Conservation (phyloP, 2,888 invertebrate species). For the Ornithoptera alexandrae region DNA sequence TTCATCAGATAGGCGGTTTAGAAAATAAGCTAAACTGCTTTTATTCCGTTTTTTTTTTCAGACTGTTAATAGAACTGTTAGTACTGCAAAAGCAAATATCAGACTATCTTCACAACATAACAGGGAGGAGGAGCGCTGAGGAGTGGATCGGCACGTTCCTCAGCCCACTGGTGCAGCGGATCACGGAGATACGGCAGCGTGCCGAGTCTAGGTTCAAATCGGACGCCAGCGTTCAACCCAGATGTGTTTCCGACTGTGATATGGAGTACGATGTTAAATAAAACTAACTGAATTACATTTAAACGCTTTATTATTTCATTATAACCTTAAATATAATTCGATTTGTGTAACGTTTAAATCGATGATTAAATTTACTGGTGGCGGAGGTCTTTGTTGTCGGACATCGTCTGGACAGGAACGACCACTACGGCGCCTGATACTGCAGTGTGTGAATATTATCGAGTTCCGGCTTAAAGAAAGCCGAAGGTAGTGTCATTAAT, state of each 20-base stretch:
- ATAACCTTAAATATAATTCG: too few species aligned
- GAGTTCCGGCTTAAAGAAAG: too few species aligned
- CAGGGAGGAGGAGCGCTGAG: constrained; percentile 79
- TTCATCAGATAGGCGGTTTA: too few species aligned
- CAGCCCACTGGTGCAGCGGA: constrained; percentile 70
- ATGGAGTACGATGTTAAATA: constrained; percentile 12
- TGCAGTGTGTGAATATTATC: too few species aligned
- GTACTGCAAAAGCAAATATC: constrained; percentile 75
- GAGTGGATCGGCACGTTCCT: constrained; percentile 82
- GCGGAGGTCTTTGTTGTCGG: too few species aligned
- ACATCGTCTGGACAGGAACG: too few species aligned
- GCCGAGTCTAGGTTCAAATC: constrained; percentile 35
- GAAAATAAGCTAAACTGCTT: too few species aligned
- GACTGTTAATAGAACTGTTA: constrained; percentile 74
- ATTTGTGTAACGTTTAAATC: too few species aligned
- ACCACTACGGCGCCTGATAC: too few species aligned
- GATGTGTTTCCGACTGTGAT: constrained; percentile 5
- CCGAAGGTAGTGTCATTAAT: too few species aligned
- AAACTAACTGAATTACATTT: not conserved
- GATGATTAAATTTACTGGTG: too few species aligned
- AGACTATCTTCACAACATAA: constrained; percentile 73
- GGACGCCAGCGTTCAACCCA: constrained; percentile 37
- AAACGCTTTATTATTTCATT: too few species aligned
- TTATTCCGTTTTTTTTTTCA: constrained; percentile 40
- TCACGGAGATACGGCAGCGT: constrained; percentile 58